phyloP scores from a whole-genome alignment of 2,888 invertebrate genomes.

The Celastrina argiolus region DNA sequence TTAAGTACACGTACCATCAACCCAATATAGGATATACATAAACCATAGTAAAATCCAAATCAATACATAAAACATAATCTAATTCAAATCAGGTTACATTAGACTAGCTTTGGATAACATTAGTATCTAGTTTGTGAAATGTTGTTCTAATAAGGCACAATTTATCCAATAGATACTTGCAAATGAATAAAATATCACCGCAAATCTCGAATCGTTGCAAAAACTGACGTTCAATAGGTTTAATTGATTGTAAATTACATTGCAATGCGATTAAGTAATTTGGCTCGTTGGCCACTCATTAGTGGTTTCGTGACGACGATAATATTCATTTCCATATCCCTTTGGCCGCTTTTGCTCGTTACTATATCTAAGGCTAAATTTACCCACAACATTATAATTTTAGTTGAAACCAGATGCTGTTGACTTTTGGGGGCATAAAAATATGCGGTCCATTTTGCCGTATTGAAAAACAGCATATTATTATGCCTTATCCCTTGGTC shows the following conservation, averaged over 20 bases:
- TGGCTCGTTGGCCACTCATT: constrained; percentile 11
- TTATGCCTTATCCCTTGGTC: no score
- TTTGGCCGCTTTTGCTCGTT: neutral
- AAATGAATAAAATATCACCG: constrained; percentile 25
- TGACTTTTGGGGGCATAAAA: no score
- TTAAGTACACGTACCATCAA: no score
- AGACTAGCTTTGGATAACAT: constrained; percentile 5
- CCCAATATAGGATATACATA: no score
- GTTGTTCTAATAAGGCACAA: constrained; percentile 19
- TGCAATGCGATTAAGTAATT: constrained; percentile 27
- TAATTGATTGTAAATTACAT: constrained; percentile 37
- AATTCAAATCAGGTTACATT: constrained; percentile 19
- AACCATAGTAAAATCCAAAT: neutral
- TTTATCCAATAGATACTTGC: constrained; percentile 24
- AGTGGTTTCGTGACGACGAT: constrained; percentile 10
- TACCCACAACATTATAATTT: neutral
- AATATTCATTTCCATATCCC: constrained; percentile 15
- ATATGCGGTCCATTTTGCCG: no score
- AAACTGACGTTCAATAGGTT: constrained; percentile 33
- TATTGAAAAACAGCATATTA: no score
- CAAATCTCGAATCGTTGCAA: constrained; percentile 33
- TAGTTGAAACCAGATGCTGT: no score
- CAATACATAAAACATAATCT: neutral
- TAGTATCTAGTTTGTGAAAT: constrained; percentile 15
- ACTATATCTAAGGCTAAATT: neutral